Evolutionary conservation across 2,888 invertebrate species (phyloP), one percentile per base, ranked within the genome.

Genomic region (Aleiodes alternator): DNA sequence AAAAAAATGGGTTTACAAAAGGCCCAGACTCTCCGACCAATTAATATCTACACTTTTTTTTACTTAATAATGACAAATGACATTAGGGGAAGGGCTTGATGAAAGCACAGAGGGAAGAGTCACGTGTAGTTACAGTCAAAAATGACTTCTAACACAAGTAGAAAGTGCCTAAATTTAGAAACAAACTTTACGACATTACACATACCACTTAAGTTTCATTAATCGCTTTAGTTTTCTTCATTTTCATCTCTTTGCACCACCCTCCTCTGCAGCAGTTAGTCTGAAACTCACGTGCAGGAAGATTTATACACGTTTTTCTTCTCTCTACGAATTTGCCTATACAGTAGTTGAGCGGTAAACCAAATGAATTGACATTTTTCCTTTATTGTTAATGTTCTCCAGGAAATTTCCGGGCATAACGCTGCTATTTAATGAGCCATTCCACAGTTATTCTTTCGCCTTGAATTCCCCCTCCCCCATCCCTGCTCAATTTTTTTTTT

Each of bases 351-450:
- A n/a, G n/a, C 7, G 59, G 7, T 3, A 38, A 29, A 38, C 38
- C 34, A 6, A 61, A 61, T 61, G 8, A 61, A 61, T 61, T 61
- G 38, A 61, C 38, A 61, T 61, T 61, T 61, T 14, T 12, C 59
- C 14, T 14, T 29, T 29, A 23, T 56, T 56, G 16, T 56, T 56
- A 56, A 23, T 16, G 12, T 16, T 56, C 14, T 23, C 23, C 23
- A 9, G 31, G 12, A 12, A 59, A 31, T 31, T 31, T 34, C 23
- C 6, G 14, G 59, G n/a, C 59, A 31, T 59, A 31, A 59, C 59
- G 31, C 31, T 31, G 59, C 12, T 3, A 59, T 59, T 59, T 34
- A 59, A 59, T 59, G 59, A 59, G 59, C 29, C 34, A 11, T 59
- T 59, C 34, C 3, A 4, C 29, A 29, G n/a, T 59, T 59, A 23